A percentile compares a stretch with the other conserved stretches of the same genome.
Conservation (phyloP, 1,140 invertebrate genomes). For the Bombus confusus region DNA sequence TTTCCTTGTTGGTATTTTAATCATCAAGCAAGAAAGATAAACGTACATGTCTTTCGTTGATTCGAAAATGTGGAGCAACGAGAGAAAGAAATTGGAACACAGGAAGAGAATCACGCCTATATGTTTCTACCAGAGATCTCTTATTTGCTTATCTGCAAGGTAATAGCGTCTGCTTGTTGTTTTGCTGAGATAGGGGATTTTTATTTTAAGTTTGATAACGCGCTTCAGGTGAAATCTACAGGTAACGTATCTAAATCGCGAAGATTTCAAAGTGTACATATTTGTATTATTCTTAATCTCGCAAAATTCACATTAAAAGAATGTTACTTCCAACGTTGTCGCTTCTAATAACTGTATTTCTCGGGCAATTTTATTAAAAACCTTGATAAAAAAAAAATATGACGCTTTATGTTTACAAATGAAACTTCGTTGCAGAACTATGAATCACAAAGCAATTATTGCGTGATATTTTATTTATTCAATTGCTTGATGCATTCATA, state of each 20-base stretch:
- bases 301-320: neutral
- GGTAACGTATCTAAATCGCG: constrained; percentile 7
- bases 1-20: neutral
- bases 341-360: neutral
- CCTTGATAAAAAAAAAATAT: neutral
- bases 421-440: neutral
- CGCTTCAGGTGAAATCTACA: constrained; percentile 12
- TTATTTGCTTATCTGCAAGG: constrained; percentile 47
- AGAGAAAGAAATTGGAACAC: neutral
- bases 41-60: neutral
- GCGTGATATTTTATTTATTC: neutral
- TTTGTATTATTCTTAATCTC: neutral
- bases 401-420: neutral
- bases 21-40: neutral
- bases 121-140: neutral
- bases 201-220: constrained; percentile 51
- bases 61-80: neutral
- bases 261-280: neutral
- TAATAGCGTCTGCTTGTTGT: constrained; percentile 13
- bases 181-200: constrained; percentile 31
- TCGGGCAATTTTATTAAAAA: neutral
- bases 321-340: neutral
- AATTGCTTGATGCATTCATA: neutral
- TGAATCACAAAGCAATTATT: neutral
- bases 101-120: neutral